Conservation (phyloP, 2,113 vertebrate genomes). For the Garra rufa region DNA sequence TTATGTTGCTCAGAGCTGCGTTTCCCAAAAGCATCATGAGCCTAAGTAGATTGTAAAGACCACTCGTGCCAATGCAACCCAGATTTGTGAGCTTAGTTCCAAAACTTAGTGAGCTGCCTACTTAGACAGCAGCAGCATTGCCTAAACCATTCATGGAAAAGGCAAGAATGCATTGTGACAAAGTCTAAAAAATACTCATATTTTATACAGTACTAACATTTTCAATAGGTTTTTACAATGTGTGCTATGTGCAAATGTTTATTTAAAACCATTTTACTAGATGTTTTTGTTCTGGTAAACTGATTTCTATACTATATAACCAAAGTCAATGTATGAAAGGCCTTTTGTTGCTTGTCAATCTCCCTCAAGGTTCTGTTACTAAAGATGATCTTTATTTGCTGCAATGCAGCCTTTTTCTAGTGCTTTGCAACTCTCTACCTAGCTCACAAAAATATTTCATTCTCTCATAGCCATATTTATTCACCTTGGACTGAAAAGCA, state of each 20-base stretch:
- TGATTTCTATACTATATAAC: background rate
- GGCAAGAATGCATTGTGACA: too few species aligned
- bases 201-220: too few species aligned
- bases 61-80: background rate
- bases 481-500: constrained; percentile 1
- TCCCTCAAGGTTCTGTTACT: background rate
- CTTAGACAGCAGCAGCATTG: background rate
- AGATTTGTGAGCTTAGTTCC: background rate
- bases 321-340: background rate
- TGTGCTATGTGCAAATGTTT: too few species aligned
- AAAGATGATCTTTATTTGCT: background rate
- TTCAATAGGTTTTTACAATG: too few species aligned
- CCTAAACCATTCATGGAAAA: too few species aligned
- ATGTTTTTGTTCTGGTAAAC: background rate
- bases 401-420: constrained; percentile 10
- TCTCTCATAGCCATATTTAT: background rate
- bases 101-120: background rate
- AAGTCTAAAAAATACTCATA: too few species aligned
- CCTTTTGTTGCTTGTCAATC: background rate
- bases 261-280: background rate
- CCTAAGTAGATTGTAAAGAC: background rate
- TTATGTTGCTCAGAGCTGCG: background rate
- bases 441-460: background rate
- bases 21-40: background rate
- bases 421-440: background rate